Conservation (phyloP, 2,797 vertebrate species). For the Oreochromis mossambicus region DNA sequence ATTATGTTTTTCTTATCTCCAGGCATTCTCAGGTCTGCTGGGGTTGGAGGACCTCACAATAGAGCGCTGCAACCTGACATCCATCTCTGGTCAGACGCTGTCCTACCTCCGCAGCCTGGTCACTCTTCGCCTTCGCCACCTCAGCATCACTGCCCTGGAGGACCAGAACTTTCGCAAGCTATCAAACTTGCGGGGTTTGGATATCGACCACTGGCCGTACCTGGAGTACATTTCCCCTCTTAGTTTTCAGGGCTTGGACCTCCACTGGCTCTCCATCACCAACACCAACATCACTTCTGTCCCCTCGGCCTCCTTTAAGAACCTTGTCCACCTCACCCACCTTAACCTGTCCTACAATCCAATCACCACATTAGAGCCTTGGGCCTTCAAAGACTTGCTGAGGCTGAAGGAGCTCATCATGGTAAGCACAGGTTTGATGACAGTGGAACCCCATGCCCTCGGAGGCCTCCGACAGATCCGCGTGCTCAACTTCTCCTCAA, state of each 20-base stretch:
- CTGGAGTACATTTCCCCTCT: constrained; percentile 87
- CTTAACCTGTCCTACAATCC: constrained; percentile 96
- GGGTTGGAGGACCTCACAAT: constrained; percentile 89
- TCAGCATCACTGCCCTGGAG: constrained; percentile 86
- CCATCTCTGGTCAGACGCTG: constrained; percentile 88
- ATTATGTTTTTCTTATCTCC: background rate
- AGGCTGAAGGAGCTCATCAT: constrained; percentile 94
- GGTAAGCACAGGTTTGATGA: constrained; percentile 84
- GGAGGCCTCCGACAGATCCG: constrained; percentile 91
- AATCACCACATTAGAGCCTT: constrained; percentile 85
- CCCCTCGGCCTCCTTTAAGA: constrained; percentile 87
- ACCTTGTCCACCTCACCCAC: constrained; percentile 86
- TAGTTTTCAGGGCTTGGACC: constrained; percentile 91
- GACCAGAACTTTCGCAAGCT: constrained; percentile 93
- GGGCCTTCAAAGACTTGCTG: constrained; percentile 89
- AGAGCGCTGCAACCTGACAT: constrained; percentile 92
- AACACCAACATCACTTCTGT: constrained; percentile 93
- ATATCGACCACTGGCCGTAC: constrained; percentile 91
- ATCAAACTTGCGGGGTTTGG: constrained; percentile 83
- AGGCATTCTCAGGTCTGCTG: constrained; percentile 90
- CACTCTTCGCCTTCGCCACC: constrained; percentile 86
- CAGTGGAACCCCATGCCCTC: constrained; percentile 87
- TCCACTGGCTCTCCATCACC: constrained; percentile 92
- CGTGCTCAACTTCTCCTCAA: constrained; percentile 92
- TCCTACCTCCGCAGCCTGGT: constrained; percentile 90